These are phyloP conservation scores for Romanogobio albipinnatus DNA, from an alignment of 2,113 vertebrate species.

Conservation along the genomic window DNA sequence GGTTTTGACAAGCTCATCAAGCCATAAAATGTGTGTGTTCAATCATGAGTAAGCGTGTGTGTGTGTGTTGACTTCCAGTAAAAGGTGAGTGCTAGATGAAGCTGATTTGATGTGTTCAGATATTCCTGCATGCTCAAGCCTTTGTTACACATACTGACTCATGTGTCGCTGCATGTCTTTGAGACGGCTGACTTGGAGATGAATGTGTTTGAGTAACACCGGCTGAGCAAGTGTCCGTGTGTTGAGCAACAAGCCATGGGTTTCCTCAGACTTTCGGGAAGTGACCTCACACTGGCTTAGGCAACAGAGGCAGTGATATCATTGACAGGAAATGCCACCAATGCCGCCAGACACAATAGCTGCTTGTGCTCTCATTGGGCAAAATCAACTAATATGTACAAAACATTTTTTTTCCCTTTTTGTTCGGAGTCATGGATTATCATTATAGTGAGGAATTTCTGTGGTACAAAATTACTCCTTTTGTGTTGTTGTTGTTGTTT, in stretches of 20 bases:
- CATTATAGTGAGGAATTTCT: not conserved
- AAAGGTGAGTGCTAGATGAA: not conserved
- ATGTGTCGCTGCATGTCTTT: not conserved
- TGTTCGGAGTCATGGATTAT: not conserved
- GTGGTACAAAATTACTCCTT: not conserved
- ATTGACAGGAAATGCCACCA: conserved; percentile 49
- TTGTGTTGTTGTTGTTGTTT: not conserved
- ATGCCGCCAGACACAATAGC: conserved; percentile 40
- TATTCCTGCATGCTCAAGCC: not conserved
- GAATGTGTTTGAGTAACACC: conserved; percentile 16
- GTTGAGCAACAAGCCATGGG: conserved; percentile 11
- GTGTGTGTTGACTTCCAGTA: conserved; percentile 48
- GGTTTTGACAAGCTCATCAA: not conserved
- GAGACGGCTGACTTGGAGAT: not conserved
- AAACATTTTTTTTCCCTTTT: not conserved
- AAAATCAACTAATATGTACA: not conserved
- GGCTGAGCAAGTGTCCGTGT: not conserved
- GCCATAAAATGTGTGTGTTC: not conserved
- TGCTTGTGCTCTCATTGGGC: conserved; percentile 9
- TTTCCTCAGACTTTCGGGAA: conserved; percentile 47
- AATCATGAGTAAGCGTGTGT: not conserved
- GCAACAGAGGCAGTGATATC: conserved; percentile 40
- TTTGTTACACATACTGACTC: conserved; percentile 11
- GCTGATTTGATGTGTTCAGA: conserved; percentile 5
- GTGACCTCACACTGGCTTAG: conserved; percentile 42